phyloP scores from a whole-genome alignment of 2,888 invertebrate genomes.

The Erebia ligea region DNA sequence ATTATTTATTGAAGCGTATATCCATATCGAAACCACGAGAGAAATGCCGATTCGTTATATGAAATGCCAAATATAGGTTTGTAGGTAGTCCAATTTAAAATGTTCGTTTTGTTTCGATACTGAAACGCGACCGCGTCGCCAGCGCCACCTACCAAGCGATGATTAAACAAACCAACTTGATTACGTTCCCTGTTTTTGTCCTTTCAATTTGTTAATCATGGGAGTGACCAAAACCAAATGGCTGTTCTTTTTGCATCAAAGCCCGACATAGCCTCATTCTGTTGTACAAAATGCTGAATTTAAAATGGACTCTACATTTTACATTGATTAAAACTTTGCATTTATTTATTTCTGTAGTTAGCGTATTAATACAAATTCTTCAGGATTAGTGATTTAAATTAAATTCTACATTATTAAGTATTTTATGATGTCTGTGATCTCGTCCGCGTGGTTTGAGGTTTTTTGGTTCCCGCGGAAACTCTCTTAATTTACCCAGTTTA shows the following conservation, averaged over 20 bases:
- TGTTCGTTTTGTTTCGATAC: slow-evolving; percentile 23
- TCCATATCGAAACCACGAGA: slow-evolving; percentile 8
- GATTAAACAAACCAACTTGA: slow-evolving; percentile 71
- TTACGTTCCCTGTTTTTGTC: slow-evolving; percentile 63
- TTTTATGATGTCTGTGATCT: too few relatives aligned
- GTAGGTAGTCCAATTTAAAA: slow-evolving; percentile 20
- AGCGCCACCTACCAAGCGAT: slow-evolving; percentile 51
- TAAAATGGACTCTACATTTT: slow-evolving; percentile 15
- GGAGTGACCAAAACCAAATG: slow-evolving; percentile 22
- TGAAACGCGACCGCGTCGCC: slow-evolving; percentile 29
- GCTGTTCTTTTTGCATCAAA: slow-evolving; percentile 10
- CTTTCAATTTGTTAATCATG: slow-evolving; percentile 30
- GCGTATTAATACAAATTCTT: not conserved
- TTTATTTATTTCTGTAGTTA: not conserved
- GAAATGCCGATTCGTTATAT: slow-evolving; percentile 21
- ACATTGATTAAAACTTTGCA: slow-evolving; percentile 16
- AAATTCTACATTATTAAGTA: not conserved
- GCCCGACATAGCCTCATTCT: slow-evolving; percentile 7
- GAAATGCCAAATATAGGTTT: slow-evolving; percentile 21
- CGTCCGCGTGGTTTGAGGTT: too few relatives aligned
- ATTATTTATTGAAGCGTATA: slow-evolving; percentile 18
- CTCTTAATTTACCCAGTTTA: too few relatives aligned
- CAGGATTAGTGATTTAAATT: too few relatives aligned
- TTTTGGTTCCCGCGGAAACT: too few relatives aligned
- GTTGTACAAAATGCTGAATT: slow-evolving; percentile 14